A percentile compares a stretch with the other conserved stretches of the same genome.
Evolutionary conservation across 1,140 invertebrate species (phyloP).

Genomic region (Heliconius eleuchia): DNA sequence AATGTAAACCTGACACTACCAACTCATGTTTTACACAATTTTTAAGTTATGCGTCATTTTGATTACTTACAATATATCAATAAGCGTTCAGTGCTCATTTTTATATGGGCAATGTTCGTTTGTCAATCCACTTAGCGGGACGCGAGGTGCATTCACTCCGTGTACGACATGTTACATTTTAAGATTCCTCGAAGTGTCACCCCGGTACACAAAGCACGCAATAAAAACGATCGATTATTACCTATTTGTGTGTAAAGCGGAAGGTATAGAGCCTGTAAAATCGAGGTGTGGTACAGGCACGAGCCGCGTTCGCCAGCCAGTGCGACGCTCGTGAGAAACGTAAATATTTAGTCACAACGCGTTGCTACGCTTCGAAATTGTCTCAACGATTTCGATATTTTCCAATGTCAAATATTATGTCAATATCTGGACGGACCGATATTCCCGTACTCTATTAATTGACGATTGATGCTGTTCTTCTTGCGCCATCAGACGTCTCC

Average conservation of each 20-base stretch:
- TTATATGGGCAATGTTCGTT: constrained; percentile 44
- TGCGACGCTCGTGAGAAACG: constrained; percentile 69
- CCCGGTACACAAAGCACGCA: constrained; percentile 55
- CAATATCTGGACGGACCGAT: constrained; percentile 50
- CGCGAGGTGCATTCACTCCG: constrained; percentile 44
- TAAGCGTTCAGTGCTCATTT: constrained; percentile 14
- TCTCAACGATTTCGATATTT: constrained; percentile 79
- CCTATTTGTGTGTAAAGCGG: constrained; percentile 80
- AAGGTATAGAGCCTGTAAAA: constrained; percentile 58
- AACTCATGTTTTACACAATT: constrained; percentile 54
- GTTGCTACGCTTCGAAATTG: constrained; percentile 75
- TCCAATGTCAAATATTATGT: constrained; percentile 73
- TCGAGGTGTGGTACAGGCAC: constrained; percentile 53
- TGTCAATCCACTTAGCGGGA: constrained; percentile 59
- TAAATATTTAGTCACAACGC: constrained; percentile 72
- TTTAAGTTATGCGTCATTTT: constrained; percentile 51
- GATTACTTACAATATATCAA: constrained; percentile 24
- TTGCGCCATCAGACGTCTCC: constrained; percentile 50
- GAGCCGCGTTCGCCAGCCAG: constrained; percentile 59
- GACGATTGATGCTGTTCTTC: constrained; percentile 43
- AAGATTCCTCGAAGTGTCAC: constrained; percentile 73
- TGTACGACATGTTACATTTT: constrained; percentile 63
- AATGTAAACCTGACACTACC: constrained; percentile 49
- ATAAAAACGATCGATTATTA: constrained; percentile 81
- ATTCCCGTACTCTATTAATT: constrained; percentile 56